Evolutionary conservation across 2,888 invertebrate genomes (phyloP), one percentile per base, ranked within the genome.

Genomic region (Cantharis nigra): DNA sequence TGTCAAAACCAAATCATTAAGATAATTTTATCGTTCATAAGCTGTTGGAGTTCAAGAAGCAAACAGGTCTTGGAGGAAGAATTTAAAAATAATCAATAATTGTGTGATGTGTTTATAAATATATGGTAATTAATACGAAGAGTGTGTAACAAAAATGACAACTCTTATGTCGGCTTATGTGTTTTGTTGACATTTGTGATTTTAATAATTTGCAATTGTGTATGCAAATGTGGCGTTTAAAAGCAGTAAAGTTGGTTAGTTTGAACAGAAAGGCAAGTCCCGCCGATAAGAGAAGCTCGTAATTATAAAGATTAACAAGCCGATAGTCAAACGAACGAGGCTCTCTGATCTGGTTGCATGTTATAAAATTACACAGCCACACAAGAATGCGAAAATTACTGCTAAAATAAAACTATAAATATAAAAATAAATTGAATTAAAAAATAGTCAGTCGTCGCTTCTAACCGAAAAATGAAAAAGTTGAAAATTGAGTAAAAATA

Each of bases 151-250:
- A 67, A 67, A 49, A 49, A 49, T 49, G 49, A 49, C 49, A 49
- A 49, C 49, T 49, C 65, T 67, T 67, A 23, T 20, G 69, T 28
- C 69, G 30, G 69, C 69, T 77, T 74, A 69, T 67, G 65, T 67
- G 65, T 23, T 23, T 67, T 67, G 74, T 76, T 76, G 80, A 80
- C 78, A 63, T 23, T 80, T 78, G 81, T 78, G 82, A 84, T 85
- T 85, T 86, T 85, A 84, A 86, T 87, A 87, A 87, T 87, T 87
- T 83, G 84, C 86, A 87, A 87, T 87, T 87, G 86, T 84, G 85
- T 87, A 87, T 87, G 87, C 86, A 86, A 87, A 87, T 87, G 84
- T 81, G 76, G 69, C 63, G 71, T 72, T 77, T 79, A 79, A 79
- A 79, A 70, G 79, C 72, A 74, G 63, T 70, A 69, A 79, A 79